Evolutionary conservation across 2,113 vertebrate genomes (phyloP).

Genomic region (Sialia sialis): DNA sequence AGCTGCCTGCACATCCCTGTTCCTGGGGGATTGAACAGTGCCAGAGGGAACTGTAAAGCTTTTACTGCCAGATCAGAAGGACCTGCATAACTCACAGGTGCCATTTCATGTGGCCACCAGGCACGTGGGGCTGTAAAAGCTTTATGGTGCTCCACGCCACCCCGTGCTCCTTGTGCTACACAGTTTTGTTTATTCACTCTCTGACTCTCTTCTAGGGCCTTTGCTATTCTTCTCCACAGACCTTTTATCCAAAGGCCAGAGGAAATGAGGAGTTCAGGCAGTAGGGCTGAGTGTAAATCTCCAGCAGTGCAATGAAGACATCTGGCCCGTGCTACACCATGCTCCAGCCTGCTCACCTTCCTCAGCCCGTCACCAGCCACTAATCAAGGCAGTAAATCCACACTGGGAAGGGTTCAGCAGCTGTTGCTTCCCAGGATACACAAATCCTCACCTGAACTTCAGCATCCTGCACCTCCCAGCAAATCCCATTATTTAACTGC

Average conservation of each 20-base stretch:
- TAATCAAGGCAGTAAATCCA: not conserved
- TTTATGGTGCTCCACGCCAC: not conserved
- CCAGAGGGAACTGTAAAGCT: not conserved
- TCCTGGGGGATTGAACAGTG: not conserved
- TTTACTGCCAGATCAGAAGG: not conserved
- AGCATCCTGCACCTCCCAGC: not conserved
- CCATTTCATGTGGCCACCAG: not conserved
- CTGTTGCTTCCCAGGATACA: not conserved
- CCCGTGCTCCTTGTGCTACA: accelerated
- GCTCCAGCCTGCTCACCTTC: not conserved
- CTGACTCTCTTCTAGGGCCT: not conserved
- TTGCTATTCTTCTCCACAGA: not conserved
- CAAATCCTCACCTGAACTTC: not conserved
- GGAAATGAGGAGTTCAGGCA: not conserved
- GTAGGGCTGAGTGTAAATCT: not conserved
- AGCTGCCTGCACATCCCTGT: not conserved
- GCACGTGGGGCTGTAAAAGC: not conserved
- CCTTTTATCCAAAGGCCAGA: not conserved
- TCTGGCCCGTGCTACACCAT: accelerated
- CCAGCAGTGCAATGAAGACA: not conserved
- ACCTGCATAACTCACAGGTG: not conserved
- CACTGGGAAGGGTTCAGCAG: not conserved
- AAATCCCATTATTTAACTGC: accelerated
- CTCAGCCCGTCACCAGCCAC: not conserved
- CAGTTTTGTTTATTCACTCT: not conserved